Percentiles rank a stretch among this genome's conserved stretches.
Evolutionary conservation across 2,888 invertebrate species (phyloP).

Genomic region (Lottia gigantea): DNA sequence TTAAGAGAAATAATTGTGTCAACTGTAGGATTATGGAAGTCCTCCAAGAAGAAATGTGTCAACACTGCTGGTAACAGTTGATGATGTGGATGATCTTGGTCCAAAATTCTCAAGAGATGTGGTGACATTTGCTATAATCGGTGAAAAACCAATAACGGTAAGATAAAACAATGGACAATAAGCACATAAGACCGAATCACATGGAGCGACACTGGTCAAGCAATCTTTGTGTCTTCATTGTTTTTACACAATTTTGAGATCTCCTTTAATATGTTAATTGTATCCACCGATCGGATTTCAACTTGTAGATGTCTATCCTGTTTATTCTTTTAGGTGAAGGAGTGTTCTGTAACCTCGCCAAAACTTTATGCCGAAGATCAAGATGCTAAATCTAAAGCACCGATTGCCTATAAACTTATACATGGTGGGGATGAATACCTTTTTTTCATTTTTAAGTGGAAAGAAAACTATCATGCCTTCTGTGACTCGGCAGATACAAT

Average conservation of each 20-base stretch:
- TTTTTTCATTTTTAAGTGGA: too few relatives aligned
- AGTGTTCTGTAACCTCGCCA: slow-evolving; percentile 29
- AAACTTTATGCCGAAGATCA: slow-evolving; percentile 32
- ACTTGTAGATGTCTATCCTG: neutral
- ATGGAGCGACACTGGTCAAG: too few relatives aligned
- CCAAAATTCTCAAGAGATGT: slow-evolving; percentile 21
- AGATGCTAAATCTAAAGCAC: slow-evolving; percentile 30
- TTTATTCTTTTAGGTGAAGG: slow-evolving; percentile 18
- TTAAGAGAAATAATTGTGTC: neutral
- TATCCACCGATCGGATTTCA: too few relatives aligned
- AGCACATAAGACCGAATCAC: too few relatives aligned
- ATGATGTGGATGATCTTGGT: slow-evolving; percentile 32
- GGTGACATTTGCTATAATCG: slow-evolving; percentile 27
- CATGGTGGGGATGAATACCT: slow-evolving; percentile 23
- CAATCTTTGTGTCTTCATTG: too few relatives aligned
- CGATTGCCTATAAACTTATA: slow-evolving; percentile 30
- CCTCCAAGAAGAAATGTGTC: slow-evolving; percentile 23
- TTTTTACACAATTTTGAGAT: too few relatives aligned
- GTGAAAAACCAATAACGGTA: slow-evolving; percentile 36
- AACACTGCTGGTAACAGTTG: slow-evolving; percentile 23
- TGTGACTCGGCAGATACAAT: too few relatives aligned
- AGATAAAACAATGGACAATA: too few relatives aligned
- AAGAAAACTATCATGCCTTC: too few relatives aligned
- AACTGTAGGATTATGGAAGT: slow-evolving; percentile 24
- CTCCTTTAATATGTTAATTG: too few relatives aligned